These are phyloP conservation scores for Apostichopus californicus DNA, from an alignment of 35 echinoderm and acorn worm species.

Conservation along the genomic window DNA sequence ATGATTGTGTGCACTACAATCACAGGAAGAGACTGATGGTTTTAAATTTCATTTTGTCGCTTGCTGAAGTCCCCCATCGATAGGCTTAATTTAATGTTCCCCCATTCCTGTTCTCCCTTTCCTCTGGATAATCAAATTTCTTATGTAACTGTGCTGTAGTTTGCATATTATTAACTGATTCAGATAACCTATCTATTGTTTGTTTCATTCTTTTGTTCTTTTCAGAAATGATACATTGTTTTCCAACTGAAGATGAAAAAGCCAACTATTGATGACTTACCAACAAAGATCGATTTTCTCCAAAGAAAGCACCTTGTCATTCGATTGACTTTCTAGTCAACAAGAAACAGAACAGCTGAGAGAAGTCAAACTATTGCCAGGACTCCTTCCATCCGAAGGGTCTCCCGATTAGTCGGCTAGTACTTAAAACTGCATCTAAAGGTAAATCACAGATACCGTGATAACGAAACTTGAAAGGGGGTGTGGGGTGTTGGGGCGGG, in stretches of 20 bases:
- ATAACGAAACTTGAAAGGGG: too few species aligned
- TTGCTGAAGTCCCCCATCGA: too few species aligned
- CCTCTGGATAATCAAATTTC: too few species aligned
- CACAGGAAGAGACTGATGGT: too few species aligned
- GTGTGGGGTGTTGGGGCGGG: too few species aligned
- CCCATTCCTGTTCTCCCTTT: too few species aligned
- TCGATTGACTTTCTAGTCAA: background rate
- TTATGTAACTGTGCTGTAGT: too few species aligned
- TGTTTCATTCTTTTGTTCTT: background rate
- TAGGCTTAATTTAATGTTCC: too few species aligned
- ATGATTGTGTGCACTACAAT: too few species aligned
- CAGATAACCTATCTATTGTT: too few species aligned
- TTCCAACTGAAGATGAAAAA: background rate
- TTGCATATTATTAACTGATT: too few species aligned
- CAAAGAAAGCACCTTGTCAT: background rate
- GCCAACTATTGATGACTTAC: background rate
- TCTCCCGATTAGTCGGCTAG: conserved; percentile 14
- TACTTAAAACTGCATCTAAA: conserved; percentile 20
- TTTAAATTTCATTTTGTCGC: too few species aligned
- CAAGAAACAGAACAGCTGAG: background rate
- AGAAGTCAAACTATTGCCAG: background rate
- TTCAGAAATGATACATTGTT: conserved; percentile 15
- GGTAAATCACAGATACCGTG: background rate
- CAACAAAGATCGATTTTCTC: background rate
- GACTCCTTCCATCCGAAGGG: background rate